Percentiles rank a stretch among this genome's conserved stretches.
These are phyloP conservation scores for Anguilla japonica DNA, from an alignment of 2,113 vertebrate genomes.

Conservation along the genomic window DNA sequence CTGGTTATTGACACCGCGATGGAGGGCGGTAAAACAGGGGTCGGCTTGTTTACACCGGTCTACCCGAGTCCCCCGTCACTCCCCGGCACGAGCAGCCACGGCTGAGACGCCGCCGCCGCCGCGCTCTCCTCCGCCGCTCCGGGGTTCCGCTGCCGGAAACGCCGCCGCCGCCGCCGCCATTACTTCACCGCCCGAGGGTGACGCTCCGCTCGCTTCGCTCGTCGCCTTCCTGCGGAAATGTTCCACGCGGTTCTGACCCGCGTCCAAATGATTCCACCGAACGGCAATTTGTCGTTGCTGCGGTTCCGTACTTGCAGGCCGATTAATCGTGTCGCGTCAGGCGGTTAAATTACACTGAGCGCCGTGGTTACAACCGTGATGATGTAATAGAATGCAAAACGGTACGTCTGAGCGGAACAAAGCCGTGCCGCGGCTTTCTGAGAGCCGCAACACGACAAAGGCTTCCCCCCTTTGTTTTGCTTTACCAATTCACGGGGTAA, in stretches of 20 bases:
- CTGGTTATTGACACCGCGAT: slow-evolving; percentile 55
- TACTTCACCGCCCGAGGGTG: neutral
- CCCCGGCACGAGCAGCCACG: neutral
- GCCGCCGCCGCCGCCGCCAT: neutral
- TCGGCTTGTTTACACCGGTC: slow-evolving; percentile 39
- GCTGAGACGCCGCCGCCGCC: neutral
- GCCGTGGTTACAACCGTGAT: neutral
- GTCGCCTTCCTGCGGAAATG: neutral
- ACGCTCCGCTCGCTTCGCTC: neutral
- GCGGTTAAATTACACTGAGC: neutral
- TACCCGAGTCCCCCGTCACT: slow-evolving; percentile 5
- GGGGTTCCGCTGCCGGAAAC: slow-evolving; percentile 12
- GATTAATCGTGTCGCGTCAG: neutral
- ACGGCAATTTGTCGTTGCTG: too few relatives aligned
- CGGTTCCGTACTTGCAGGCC: neutral
- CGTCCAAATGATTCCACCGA: neutral
- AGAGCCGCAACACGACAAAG: neutral
- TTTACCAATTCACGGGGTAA: neutral
- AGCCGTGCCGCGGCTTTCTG: neutral
- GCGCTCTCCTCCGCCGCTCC: slow-evolving; percentile 19
- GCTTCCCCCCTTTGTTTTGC: neutral
- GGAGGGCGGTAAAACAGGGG: slow-evolving; percentile 56
- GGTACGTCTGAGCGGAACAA: neutral
- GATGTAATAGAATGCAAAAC: neutral
- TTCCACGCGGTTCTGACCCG: neutral